Base-by-base conservation (phyloP, 1,140 invertebrate species). In the Sitobion miscanthi region DNA sequence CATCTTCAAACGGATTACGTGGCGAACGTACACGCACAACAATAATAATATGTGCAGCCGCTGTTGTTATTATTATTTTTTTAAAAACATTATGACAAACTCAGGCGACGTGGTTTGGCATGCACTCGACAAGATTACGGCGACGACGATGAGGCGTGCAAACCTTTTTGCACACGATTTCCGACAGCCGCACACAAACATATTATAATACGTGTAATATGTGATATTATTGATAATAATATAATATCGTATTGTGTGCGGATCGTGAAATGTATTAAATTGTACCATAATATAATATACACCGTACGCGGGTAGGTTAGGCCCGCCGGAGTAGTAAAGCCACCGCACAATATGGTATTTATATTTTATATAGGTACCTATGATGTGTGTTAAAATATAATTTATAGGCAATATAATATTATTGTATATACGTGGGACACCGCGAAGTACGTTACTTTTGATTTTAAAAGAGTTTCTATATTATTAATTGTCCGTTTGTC, bases 91-190 rank as follows among this genome's bases (percentile, higher is more conserved):
- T 85, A 45, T 83, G 47, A 85, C 62, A 93, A 69, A 54, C 82
- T 23, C 77, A 38, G 77, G 57, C 91, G 82, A 86, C 91, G 91
- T 93, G 91, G 91, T 86, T 57, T 23, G 91, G 91, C 91, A 93
- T 93, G 91, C 42, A 86, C 82, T 93, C 91, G 91, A 93, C 49
- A 25, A 93, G 91, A 93, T 93, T 93, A 93, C n/a, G 35, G 7
- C 86, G 47, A 38, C 21, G 49, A 35, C 86, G 86, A n/a, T 52
- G 45, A 23, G 20, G 25, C 25, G 6, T 2, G 42, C 52, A n/a
- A 90, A 89, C 88, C 35, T 89, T 89, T 89, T 89, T 30, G 89
- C 89, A 62, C 52, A 38, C 49, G 25, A 38, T 88, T 88, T 52
- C 20, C 47, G n/a, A 42, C 86, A 47, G 85, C 42, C 42, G 20